These are phyloP conservation scores for Lethenteron reissneri DNA, from an alignment of 2,113 vertebrate genomes.

Conservation along the genomic window DNA sequence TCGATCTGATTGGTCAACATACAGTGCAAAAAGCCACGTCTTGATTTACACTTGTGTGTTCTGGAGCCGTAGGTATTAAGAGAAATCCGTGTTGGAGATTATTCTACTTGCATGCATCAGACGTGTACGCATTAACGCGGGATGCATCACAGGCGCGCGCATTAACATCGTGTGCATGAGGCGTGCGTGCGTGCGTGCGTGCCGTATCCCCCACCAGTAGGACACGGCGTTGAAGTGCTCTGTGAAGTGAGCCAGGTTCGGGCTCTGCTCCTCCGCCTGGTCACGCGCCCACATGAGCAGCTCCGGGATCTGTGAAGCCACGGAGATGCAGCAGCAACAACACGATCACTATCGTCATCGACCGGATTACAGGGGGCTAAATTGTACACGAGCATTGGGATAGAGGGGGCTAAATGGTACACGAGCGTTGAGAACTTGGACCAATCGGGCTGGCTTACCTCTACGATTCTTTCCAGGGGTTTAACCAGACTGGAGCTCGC, in stretches of 20 bases:
- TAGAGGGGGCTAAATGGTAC: not conserved
- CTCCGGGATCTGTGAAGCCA: conserved; percentile 3
- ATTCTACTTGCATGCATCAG: too few relatives aligned
- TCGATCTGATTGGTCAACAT: too few relatives aligned
- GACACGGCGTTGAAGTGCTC: not conserved
- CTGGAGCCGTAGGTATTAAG: too few relatives aligned
- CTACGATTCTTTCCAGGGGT: too few relatives aligned
- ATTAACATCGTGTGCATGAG: too few relatives aligned
- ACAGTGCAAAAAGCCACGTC: too few relatives aligned
- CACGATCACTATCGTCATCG: not conserved
- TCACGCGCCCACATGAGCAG: conserved; percentile 4
- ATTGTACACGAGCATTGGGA: not conserved
- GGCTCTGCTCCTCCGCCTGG: conserved; percentile 5
- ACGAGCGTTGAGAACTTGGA: not conserved
- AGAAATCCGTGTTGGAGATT: too few relatives aligned
- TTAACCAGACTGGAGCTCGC: too few relatives aligned
- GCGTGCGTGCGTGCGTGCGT: not conserved
- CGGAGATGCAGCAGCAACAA: not conserved
- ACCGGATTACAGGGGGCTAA: not conserved
- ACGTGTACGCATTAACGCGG: too few relatives aligned
- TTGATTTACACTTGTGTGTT: too few relatives aligned
- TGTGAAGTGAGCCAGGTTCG: conserved; percentile 4
- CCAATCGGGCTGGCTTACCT: too few relatives aligned
- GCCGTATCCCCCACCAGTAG: not conserved
- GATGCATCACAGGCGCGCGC: too few relatives aligned